phyloP scores from a whole-genome alignment of 2,113 vertebrate genomes.

The Mustelus asterias region DNA sequence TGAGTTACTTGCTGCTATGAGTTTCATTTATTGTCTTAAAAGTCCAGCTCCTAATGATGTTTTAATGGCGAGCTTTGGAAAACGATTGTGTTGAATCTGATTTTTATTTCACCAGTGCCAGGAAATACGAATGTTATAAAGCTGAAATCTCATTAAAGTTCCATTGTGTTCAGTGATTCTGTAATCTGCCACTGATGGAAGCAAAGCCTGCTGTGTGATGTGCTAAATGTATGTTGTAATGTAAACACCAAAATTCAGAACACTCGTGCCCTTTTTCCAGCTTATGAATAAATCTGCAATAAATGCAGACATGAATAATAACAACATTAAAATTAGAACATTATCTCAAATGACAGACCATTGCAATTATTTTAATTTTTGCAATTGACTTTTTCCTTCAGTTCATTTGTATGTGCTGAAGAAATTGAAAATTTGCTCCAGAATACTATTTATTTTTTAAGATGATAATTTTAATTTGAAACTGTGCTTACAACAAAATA shows the following conservation, averaged over 20 bases:
- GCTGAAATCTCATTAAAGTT: conserved; percentile 34
- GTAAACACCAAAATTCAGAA: conserved; percentile 28
- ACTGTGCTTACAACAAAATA: not conserved
- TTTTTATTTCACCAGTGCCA: not conserved
- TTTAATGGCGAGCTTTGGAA: not conserved
- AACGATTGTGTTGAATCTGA: not conserved
- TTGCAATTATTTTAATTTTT: conserved; percentile 38
- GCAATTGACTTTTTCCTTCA: conserved; percentile 24
- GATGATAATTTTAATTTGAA: not conserved
- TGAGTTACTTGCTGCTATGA: not conserved
- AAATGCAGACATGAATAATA: conserved; percentile 32
- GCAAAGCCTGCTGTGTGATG: conserved; percentile 16
- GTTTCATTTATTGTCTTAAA: not conserved
- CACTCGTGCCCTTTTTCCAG: conserved; percentile 11
- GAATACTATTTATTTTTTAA: conserved; percentile 19
- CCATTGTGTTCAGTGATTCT: conserved; percentile 19
- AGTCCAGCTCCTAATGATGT: not conserved
- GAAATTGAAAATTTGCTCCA: not conserved
- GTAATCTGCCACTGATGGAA: conserved; percentile 21
- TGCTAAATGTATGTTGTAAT: conserved; percentile 24
- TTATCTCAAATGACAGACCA: conserved; percentile 54
- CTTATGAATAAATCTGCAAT: conserved; percentile 24
- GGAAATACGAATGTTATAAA: not conserved
- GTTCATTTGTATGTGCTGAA: conserved; percentile 31
- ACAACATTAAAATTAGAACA: conserved; percentile 72